Evolutionary conservation across 2,113 vertebrate species (phyloP), one percentile per base, ranked within the genome.

Genomic region (Lophotis ruficrista): DNA sequence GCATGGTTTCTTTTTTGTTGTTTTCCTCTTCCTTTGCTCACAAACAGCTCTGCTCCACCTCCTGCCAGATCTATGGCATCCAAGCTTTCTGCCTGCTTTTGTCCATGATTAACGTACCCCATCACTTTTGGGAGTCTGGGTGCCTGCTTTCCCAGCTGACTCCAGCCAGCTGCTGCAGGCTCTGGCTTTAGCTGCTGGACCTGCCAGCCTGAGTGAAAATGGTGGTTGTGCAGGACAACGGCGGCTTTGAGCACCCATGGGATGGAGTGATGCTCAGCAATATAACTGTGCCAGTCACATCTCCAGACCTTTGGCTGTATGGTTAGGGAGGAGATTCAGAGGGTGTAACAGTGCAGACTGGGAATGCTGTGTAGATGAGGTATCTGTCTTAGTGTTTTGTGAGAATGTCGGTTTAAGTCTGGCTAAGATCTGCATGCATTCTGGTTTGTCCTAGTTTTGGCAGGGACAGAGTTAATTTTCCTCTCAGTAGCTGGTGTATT

Each of bases 81-180:
- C 2, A 18, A 70, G 38, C 33, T 61, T 75, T 65, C 73, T 57
- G 47, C 33, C 31, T 70, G 62, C 24, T 8, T 20, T 38, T 57
- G 31, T 37, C 24, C 47, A 5, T 19, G 33, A 47, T 56, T 27
- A 31, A 47, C 2, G 15, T n/a, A 35, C n/a, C 12, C 41, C 2
- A 1, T 18, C 10, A 3, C 47, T 54, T 71, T n/a, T 22, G 27
- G 3, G 6, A 1, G 0, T 19, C 35, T 72, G 25, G 31, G 48
- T 8, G 5, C 24, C 66, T 28, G 23, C 41, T 50, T 60, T 41
- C 57, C 50, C 47, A 24, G n/a, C 13, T 33, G 60, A 21, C 37
- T 57, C 21, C 33, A 57, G 12, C 25, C 12, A 25, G 28, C 28
- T 65, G 57, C 58, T 64, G 78, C 28, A 24, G 38, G 60, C n/a